These are phyloP conservation scores for Acanthococcus lagerstroemiae DNA, from an alignment of 2,888 invertebrate genomes.

Conservation along the genomic window DNA sequence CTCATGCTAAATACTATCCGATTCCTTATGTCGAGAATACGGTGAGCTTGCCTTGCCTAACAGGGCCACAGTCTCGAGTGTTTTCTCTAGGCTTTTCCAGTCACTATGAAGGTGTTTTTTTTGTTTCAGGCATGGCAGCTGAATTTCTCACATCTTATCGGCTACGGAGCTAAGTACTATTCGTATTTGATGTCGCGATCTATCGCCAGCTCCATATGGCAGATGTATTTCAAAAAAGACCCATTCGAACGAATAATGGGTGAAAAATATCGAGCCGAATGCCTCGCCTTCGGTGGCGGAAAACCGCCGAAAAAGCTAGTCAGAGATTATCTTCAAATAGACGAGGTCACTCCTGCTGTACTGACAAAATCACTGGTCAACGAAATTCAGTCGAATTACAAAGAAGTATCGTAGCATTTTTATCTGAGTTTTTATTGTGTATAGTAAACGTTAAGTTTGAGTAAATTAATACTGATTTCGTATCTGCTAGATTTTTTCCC, in stretches of 20 bases:
- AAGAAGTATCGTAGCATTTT: constrained; percentile 4
- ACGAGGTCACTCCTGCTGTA: constrained; percentile 62
- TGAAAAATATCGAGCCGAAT: constrained; percentile 61
- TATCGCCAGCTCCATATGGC: constrained; percentile 88
- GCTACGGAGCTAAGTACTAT: constrained; percentile 98
- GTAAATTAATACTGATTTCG: too few relatives aligned
- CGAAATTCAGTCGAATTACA: constrained; percentile 33
- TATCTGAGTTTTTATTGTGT: too few relatives aligned
- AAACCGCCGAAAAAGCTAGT: constrained; percentile 69
- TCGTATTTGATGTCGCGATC: constrained; percentile 92
- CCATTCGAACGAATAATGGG: constrained; percentile 71
- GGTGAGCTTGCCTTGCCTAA: constrained; percentile 44
- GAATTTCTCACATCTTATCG: constrained; percentile 90
- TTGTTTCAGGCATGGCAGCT: constrained; percentile 83
- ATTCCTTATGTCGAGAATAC: constrained; percentile 80
- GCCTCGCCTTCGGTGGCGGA: constrained; percentile 80
- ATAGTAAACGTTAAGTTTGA: too few relatives aligned
- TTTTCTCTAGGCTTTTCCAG: background rate
- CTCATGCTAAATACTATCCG: constrained; percentile 74
- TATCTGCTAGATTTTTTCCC: too few relatives aligned
- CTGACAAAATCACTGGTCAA: constrained; percentile 67
- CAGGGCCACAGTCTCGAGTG: background rate
- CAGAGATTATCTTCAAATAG: constrained; percentile 62
- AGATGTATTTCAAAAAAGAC: constrained; percentile 65
- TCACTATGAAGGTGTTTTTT: background rate